phyloP scores from a whole-genome alignment of 2,113 vertebrate genomes.

The Pterocles burchelli region DNA sequence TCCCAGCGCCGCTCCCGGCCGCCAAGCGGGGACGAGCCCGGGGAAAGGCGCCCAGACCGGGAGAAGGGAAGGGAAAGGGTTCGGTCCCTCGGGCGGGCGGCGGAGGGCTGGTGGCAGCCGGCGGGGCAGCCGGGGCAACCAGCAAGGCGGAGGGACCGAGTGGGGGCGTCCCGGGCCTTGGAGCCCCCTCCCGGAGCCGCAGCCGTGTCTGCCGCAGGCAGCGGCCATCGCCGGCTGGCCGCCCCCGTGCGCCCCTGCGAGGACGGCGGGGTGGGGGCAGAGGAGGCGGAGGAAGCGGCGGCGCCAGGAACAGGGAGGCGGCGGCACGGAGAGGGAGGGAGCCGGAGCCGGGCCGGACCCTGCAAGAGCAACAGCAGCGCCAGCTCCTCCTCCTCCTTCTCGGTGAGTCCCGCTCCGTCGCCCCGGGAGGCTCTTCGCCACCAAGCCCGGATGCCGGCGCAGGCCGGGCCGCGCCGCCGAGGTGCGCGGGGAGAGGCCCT shows the following conservation, averaged over 20 bases:
- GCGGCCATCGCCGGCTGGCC: not conserved
- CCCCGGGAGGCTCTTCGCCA: not conserved
- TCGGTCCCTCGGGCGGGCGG: not conserved
- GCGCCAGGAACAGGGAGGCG: slow-evolving; percentile 39
- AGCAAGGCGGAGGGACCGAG: not conserved
- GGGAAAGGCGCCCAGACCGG: not conserved
- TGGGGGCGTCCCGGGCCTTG: not conserved
- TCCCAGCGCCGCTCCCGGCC: not conserved
- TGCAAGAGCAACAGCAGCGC: slow-evolving; percentile 1
- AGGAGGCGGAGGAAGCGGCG: slow-evolving; percentile 31
- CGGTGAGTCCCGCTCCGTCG: slow-evolving; percentile 22
- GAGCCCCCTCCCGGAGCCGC: not conserved
- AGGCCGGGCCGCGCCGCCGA: not conserved
- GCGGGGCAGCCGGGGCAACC: not conserved
- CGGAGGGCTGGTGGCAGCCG: not conserved
- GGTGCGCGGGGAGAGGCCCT: not conserved
- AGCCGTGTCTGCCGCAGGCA: not conserved
- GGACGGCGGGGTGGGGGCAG: slow-evolving; percentile 36
- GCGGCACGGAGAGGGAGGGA: slow-evolving; percentile 18
- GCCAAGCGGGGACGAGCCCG: not conserved
- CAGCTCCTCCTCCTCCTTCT: slow-evolving; percentile 35
- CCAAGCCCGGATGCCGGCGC: not conserved
- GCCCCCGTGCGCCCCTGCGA: not conserved
- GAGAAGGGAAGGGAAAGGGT: not conserved
- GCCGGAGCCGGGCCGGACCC: slow-evolving; percentile 15